A percentile compares a stretch with the other conserved stretches of the same genome.
Conservation (phyloP, 2,113 vertebrate species). For the Castor canadensis region DNA sequence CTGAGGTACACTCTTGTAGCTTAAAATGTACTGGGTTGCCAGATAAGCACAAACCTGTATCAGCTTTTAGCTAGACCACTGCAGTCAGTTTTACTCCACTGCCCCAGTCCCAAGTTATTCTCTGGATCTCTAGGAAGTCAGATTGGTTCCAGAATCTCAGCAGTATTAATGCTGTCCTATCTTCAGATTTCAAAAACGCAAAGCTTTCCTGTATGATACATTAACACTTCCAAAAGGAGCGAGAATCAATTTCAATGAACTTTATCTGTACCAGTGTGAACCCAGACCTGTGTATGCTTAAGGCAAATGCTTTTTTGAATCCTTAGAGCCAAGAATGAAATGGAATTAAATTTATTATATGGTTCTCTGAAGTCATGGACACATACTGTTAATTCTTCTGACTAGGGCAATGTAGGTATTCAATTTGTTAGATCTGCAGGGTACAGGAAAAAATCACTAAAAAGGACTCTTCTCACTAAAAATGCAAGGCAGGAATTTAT, state of each 20-base stretch:
- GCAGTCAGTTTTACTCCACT: not conserved
- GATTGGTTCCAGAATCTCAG: not conserved
- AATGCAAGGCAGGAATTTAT: not conserved
- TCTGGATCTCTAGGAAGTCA: not conserved
- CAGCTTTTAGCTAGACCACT: not conserved
- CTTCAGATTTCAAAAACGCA: constrained; percentile 33
- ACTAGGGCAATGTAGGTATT: not conserved
- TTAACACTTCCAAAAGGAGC: not conserved
- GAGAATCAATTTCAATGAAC: not conserved
- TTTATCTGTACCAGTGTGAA: not conserved
- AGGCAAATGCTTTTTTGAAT: not conserved
- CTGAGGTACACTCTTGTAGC: not conserved
- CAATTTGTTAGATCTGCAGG: not conserved
- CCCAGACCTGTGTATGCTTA: not conserved
- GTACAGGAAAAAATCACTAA: not conserved
- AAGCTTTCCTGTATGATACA: not conserved
- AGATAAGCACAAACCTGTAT: not conserved
- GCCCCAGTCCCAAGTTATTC: not conserved
- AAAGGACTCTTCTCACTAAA: not conserved
- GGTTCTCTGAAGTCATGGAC: not conserved
- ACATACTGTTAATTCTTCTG: not conserved
- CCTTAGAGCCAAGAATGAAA: not conserved
- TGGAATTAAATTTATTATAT: not conserved
- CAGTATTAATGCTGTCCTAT: not conserved
- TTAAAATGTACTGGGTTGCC: not conserved